Percentiles rank a stretch among this genome's conserved stretches.
Evolutionary conservation across 2,888 invertebrate genomes (phyloP).

Genomic region (Ellobium chinense): DNA sequence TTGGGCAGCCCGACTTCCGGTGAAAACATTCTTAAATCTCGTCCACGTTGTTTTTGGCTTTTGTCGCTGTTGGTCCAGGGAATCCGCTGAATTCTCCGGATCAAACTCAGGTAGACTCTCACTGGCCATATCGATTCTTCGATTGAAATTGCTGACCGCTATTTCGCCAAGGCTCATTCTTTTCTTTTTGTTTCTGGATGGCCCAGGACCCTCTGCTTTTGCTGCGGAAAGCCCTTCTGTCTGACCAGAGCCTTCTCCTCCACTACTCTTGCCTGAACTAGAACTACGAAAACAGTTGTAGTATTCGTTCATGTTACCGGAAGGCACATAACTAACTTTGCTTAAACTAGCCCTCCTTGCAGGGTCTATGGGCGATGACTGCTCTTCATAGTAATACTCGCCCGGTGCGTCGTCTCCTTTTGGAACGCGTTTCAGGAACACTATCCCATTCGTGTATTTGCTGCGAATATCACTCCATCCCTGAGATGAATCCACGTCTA

Average conservation of each 20-base stretch:
- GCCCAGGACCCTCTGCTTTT: not conserved
- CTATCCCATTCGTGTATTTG: slow-evolving; percentile 30
- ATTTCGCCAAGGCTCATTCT: slow-evolving; percentile 37
- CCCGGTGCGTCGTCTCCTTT: slow-evolving; percentile 12
- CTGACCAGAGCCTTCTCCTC: too few species aligned
- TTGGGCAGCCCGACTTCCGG: slow-evolving; percentile 21
- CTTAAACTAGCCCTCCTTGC: slow-evolving; percentile 27
- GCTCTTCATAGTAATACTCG: slow-evolving; percentile 33
- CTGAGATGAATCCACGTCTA: slow-evolving; percentile 1
- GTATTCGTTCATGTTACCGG: slow-evolving; percentile 41
- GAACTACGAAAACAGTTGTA: slow-evolving; percentile 38
- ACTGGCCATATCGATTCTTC: slow-evolving; percentile 19
- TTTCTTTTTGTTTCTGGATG: slow-evolving; percentile 9
- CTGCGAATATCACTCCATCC: slow-evolving; percentile 30
- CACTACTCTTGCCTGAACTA: not conserved
- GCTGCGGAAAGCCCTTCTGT: not conserved
- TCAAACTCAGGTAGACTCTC: slow-evolving; percentile 2
- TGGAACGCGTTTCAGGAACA: slow-evolving; percentile 32
- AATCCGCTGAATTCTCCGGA: not conserved
- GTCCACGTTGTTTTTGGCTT: slow-evolving; percentile 16
- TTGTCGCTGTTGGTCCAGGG: not conserved
- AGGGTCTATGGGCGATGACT: not conserved
- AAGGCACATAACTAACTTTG: slow-evolving; percentile 44
- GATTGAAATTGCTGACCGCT: slow-evolving; percentile 40
- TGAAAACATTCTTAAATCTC: slow-evolving; percentile 38